Conservation (phyloP, 2,113 vertebrate genomes). For the Falcunculus frontatus region DNA sequence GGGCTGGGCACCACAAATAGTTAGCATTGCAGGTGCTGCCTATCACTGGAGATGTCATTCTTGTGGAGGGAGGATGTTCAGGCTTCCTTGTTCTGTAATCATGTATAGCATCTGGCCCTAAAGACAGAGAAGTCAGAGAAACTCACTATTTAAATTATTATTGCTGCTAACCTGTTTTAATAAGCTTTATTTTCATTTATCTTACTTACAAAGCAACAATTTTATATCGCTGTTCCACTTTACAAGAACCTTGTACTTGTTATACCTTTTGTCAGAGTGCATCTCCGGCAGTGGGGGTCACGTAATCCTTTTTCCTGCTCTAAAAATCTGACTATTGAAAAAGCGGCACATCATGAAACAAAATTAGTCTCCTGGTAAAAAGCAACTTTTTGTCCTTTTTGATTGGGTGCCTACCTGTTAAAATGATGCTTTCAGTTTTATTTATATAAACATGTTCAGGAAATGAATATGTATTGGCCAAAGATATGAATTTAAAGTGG, state of each 20-base stretch:
- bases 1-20: slow-evolving; percentile 67
- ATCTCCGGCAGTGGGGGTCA: background rate
- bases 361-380: background rate
- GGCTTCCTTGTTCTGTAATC: slow-evolving; percentile 69
- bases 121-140: background rate
- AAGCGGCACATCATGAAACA: fast-evolving
- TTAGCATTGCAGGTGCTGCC: slow-evolving; percentile 68
- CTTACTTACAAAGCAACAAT: background rate
- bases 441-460: background rate
- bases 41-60: slow-evolving; percentile 20
- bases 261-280: background rate
- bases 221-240: background rate
- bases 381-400: background rate
- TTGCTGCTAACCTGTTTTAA: background rate
- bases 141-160: background rate
- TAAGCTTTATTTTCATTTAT: background rate
- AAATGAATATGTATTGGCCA: background rate
- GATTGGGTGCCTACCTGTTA: background rate
- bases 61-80: slow-evolving; percentile 51
- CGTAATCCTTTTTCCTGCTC: background rate
- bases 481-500: background rate
- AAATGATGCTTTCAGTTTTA: background rate
- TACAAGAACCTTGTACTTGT: background rate
- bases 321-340: background rate
- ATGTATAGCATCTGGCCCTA: slow-evolving; percentile 71